Conservation (phyloP, 1,140 invertebrate genomes). For the Diorhabda carinulata region DNA sequence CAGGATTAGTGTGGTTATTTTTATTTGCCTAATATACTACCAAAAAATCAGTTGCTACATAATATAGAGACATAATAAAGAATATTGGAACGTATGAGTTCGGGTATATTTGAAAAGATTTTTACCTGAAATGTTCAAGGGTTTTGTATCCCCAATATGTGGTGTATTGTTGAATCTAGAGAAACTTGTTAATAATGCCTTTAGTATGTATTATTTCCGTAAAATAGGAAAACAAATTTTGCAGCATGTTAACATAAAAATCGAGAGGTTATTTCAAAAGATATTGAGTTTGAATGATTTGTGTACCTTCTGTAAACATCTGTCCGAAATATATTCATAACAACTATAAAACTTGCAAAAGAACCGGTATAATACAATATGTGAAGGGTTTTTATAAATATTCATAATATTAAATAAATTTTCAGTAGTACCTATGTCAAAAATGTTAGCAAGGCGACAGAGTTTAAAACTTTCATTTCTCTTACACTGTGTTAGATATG, state of each 20-base stretch:
- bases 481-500: no score
- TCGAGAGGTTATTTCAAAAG: not conserved
- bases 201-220: slow-evolving; percentile 1
- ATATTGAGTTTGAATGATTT: slow-evolving; percentile 3
- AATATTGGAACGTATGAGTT: not conserved
- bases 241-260: slow-evolving; percentile 1
- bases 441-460: no score
- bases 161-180: not conserved
- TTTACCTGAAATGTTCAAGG: not conserved
- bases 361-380: not conserved
- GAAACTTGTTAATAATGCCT: slow-evolving; percentile 2
- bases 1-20: not conserved
- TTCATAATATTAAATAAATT: no score
- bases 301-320: not conserved
- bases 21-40: slow-evolving; percentile 1
- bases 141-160: slow-evolving; percentile 1
- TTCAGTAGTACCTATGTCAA: no score
- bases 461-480: no score
- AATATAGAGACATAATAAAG: not conserved
- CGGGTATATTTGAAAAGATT: not conserved
- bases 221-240: slow-evolving; percentile 3
- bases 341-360: not conserved
- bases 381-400: no score
- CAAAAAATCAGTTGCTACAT: slow-evolving; percentile 1
- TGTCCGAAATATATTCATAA: slow-evolving; percentile 1